These are phyloP conservation scores for Nyctibius bracteatus DNA, from an alignment of 2,113 vertebrate genomes.

Conservation along the genomic window DNA sequence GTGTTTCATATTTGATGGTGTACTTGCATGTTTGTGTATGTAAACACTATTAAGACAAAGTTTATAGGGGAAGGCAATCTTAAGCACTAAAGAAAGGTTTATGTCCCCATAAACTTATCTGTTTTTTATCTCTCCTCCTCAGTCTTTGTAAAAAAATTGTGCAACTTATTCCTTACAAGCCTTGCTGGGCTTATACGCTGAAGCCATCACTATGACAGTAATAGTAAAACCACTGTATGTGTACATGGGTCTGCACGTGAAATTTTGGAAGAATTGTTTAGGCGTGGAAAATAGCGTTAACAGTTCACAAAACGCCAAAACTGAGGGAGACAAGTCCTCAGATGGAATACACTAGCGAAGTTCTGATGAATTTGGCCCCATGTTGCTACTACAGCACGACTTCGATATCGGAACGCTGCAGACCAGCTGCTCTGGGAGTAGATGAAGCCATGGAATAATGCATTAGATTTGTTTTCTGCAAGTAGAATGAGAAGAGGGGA, in stretches of 20 bases:
- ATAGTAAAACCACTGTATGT: neutral
- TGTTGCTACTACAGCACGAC: rapidly evolving
- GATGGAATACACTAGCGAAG: neutral
- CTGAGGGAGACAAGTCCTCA: neutral
- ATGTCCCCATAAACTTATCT: neutral
- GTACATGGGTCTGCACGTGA: neutral
- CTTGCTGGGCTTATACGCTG: neutral
- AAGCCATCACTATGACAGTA: neutral
- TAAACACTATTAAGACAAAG: neutral
- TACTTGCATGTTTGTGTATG: neutral
- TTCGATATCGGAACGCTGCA: neutral
- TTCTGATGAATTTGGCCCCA: neutral
- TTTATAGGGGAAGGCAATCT: neutral
- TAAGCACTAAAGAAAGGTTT: neutral
- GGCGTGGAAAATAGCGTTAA: neutral
- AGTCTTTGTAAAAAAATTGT: neutral
- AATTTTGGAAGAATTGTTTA: neutral
- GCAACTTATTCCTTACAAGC: neutral
- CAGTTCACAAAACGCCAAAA: neutral
- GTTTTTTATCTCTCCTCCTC: neutral
- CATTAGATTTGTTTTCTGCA: neutral
- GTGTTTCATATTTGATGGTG: neutral
- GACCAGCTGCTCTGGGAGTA: neutral
- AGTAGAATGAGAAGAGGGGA: neutral
- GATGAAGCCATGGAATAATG: neutral